Conservation (phyloP, 2,113 vertebrate species). For the Morone saxatilis region DNA sequence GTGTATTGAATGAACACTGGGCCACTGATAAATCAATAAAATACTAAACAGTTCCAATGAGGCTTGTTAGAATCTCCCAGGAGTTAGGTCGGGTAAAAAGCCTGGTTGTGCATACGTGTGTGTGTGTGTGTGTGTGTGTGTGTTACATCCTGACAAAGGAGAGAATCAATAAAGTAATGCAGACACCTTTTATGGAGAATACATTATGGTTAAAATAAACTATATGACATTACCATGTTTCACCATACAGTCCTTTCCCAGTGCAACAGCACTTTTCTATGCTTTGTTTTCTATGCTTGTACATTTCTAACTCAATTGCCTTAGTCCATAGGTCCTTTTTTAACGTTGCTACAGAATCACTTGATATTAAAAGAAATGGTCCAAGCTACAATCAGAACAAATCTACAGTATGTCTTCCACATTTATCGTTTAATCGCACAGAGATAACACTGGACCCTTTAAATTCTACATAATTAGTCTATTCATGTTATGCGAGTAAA, state of each 20-base stretch:
- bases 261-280: too few species aligned
- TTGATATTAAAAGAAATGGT: too few species aligned
- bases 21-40: conserved; percentile 11
- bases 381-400: too few species aligned
- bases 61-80: background rate
- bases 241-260: background rate
- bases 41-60: background rate
- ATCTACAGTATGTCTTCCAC: too few species aligned
- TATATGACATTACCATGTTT: background rate
- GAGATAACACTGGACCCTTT: too few species aligned
- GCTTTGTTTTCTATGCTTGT: background rate
- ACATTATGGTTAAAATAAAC: background rate
- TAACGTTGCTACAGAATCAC: too few species aligned
- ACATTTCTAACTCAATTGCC: too few species aligned
- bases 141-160: background rate
- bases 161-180: background rate
- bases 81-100: background rate
- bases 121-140: background rate
- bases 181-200: background rate
- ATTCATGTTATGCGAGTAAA: too few species aligned
- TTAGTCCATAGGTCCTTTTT: too few species aligned
- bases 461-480: too few species aligned
- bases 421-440: too few species aligned
- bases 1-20: background rate
- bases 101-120: background rate